Evolutionary conservation across 1,140 invertebrate species (phyloP).

Genomic region (Eumaeus atala): DNA sequence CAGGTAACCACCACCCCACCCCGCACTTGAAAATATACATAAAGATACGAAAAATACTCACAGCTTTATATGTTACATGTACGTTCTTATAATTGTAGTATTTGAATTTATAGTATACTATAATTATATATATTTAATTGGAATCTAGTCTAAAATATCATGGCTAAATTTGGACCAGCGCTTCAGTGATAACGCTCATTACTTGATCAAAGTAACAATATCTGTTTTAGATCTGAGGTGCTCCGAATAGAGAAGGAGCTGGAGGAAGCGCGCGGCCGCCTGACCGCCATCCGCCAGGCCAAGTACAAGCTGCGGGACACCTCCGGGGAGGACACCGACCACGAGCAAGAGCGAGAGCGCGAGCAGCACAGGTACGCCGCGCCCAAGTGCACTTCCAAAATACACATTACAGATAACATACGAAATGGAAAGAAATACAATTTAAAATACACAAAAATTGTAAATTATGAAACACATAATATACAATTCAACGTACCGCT

Average conservation of each 20-base stretch:
- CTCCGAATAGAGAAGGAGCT: constrained; percentile 94
- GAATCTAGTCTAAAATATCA: no score
- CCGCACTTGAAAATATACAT: no score
- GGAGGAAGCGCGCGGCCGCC: constrained; percentile 90
- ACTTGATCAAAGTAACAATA: neutral
- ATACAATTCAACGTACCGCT: no score
- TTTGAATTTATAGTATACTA: no score
- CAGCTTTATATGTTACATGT: no score
- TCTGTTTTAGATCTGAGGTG: constrained; percentile 81
- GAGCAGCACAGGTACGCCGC: constrained; percentile 21
- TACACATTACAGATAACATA: neutral
- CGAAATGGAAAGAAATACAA: no score
- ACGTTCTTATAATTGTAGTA: no score
- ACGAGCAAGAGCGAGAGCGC: constrained; percentile 43
- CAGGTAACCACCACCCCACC: constrained; percentile 72
- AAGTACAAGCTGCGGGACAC: constrained; percentile 84
- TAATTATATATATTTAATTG: no score
- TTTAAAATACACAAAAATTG: no score
- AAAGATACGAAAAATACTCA: no score
- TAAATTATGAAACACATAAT: no score
- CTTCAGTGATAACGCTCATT: neutral
- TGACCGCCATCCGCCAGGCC: constrained; percentile 89
- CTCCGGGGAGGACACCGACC: constrained; percentile 76
- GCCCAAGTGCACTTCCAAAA: neutral
- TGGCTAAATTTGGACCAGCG: neutral